These are phyloP conservation scores for Platalea minor DNA, from an alignment of 2,797 vertebrate genomes.

Conservation along the genomic window DNA sequence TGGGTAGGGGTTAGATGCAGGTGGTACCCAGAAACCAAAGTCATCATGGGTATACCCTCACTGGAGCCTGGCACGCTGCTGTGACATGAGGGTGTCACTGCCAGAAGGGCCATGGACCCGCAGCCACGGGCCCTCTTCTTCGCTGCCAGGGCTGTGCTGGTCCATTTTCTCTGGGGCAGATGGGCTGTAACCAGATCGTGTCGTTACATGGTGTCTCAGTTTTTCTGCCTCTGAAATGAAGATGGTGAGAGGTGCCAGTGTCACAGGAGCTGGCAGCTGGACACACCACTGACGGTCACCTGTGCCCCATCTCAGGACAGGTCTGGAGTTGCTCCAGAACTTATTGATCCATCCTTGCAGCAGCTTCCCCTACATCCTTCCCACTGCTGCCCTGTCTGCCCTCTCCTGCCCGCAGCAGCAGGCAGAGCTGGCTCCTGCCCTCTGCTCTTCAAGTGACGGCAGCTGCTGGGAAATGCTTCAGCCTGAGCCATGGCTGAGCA, in stretches of 20 bases:
- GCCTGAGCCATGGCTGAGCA: neutral
- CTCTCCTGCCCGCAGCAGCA: neutral
- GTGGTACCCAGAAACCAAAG: neutral
- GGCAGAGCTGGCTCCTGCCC: neutral
- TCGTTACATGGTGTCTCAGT: neutral
- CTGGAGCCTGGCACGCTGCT: neutral
- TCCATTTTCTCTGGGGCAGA: neutral
- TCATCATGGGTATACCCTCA: accelerated
- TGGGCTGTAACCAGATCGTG: neutral
- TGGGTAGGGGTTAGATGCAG: neutral
- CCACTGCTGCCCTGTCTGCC: neutral
- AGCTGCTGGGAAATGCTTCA: neutral
- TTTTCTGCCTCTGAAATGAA: neutral
- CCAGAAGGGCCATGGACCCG: accelerated
- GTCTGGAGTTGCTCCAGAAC: neutral
- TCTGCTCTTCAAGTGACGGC: neutral
- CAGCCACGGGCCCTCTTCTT: accelerated
- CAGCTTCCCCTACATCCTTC: neutral
- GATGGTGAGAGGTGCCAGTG: neutral
- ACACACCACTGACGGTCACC: neutral
- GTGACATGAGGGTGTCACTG: neutral
- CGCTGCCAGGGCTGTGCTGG: neutral
- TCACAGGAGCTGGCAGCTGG: neutral
- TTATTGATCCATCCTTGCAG: neutral
- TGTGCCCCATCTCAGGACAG: neutral